Evolutionary conservation across 1,140 invertebrate species (phyloP).

Genomic region (Saxidomus purpurata): DNA sequence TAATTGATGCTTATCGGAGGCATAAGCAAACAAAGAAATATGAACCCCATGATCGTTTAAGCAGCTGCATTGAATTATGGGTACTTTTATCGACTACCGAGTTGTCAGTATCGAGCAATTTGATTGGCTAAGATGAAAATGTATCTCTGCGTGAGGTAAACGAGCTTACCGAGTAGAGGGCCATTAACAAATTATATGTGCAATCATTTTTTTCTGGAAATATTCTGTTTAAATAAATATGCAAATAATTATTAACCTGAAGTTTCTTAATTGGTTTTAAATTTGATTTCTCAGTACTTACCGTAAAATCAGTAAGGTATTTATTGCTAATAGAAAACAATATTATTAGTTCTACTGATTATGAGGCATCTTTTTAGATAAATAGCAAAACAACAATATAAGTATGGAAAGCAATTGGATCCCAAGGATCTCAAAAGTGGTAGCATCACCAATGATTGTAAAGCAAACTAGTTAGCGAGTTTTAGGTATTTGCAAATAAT

Average conservation of each 20-base stretch:
- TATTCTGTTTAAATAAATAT: background rate
- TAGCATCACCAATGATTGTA: too few relatives aligned
- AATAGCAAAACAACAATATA: too few relatives aligned
- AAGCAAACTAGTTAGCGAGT: too few relatives aligned
- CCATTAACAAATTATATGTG: constrained; percentile 39
- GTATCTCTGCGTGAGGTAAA: constrained; percentile 56
- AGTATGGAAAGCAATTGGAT: too few relatives aligned
- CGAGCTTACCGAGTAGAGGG: background rate
- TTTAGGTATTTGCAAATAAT: too few relatives aligned
- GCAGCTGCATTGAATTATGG: constrained; percentile 68
- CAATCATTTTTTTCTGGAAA: constrained; percentile 3
- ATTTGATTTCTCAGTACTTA: constrained; percentile 14
- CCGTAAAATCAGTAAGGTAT: background rate
- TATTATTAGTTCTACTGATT: too few relatives aligned
- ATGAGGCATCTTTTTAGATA: too few relatives aligned
- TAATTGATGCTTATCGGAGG: constrained; percentile 66
- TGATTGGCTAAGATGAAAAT: constrained; percentile 56
- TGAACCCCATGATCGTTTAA: constrained; percentile 60
- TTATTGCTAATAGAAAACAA: too few relatives aligned
- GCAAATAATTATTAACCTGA: constrained; percentile 19
- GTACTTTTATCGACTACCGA: constrained; percentile 57
- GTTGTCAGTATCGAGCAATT: constrained; percentile 47
- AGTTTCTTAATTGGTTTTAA: constrained; percentile 16
- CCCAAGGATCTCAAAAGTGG: too few relatives aligned
- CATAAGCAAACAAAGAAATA: constrained; percentile 69